These are phyloP conservation scores for Corythoichthys intestinalis DNA, from an alignment of 2,113 vertebrate species.

Conservation along the genomic window DNA sequence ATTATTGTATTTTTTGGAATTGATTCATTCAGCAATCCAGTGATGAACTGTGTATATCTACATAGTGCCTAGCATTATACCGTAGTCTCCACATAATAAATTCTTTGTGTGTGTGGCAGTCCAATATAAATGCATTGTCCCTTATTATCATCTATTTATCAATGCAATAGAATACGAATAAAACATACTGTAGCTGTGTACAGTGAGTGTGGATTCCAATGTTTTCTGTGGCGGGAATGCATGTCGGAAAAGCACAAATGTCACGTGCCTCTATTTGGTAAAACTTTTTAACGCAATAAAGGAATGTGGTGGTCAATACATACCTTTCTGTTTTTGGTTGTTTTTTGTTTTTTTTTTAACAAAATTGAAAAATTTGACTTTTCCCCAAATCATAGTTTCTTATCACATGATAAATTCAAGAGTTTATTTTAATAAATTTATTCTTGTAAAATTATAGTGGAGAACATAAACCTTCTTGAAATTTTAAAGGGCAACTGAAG, in stretches of 20 bases:
- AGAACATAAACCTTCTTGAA: too few species aligned
- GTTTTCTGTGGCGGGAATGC: slow-evolving; percentile 18
- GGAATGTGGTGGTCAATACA: slow-evolving; percentile 22
- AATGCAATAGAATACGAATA: slow-evolving; percentile 45
- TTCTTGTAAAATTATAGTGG: too few species aligned
- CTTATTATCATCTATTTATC: slow-evolving; percentile 24
- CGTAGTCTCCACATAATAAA: slow-evolving; percentile 44
- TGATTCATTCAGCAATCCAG: slow-evolving; percentile 16
- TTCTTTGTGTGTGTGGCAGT: slow-evolving; percentile 51
- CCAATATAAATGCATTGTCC: slow-evolving; percentile 28
- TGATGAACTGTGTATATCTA: slow-evolving; percentile 48
- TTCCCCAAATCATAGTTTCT: too few species aligned
- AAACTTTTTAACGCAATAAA: slow-evolving; percentile 30
- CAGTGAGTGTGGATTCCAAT: slow-evolving; percentile 5
- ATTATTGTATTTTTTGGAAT: slow-evolving; percentile 5
- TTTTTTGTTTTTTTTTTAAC: background rate
- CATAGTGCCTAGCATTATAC: slow-evolving; percentile 55
- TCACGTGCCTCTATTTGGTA: background rate
- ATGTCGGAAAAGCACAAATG: slow-evolving; percentile 14
- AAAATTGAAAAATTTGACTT: too few species aligned
- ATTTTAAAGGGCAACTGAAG: too few species aligned
- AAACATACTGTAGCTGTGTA: slow-evolving; percentile 55
- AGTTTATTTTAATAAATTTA: too few species aligned
- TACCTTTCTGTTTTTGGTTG: background rate
- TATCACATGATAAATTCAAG: too few species aligned